These are phyloP conservation scores for Lepus oiostolus DNA, from an alignment of 2,797 vertebrate genomes.

Conservation along the genomic window DNA sequence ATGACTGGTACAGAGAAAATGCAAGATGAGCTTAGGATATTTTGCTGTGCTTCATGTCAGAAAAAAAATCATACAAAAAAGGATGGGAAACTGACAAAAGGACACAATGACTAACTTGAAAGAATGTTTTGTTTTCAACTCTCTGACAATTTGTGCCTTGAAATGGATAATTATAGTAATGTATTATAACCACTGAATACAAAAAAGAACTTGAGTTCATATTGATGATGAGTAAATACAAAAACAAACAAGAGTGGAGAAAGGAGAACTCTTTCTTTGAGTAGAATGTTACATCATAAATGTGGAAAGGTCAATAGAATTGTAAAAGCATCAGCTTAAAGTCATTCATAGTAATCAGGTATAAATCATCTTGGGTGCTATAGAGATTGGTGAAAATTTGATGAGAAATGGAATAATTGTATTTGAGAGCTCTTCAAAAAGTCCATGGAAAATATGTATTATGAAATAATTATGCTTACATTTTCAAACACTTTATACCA, in stretches of 20 bases:
- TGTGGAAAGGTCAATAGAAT: background rate
- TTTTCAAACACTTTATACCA: too few relatives aligned
- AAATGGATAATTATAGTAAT: constrained; percentile 29
- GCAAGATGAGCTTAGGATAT: constrained; percentile 5
- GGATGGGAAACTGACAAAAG: background rate
- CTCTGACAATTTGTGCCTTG: background rate
- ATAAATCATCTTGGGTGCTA: background rate
- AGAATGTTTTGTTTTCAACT: background rate
- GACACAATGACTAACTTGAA: background rate
- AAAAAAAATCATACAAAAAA: background rate
- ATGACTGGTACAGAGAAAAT: background rate
- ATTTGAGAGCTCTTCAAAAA: too few relatives aligned
- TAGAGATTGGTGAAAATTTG: background rate
- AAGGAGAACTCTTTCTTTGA: background rate
- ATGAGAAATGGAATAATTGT: constrained; percentile 4
- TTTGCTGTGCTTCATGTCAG: background rate
- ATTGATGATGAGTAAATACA: constrained; percentile 27
- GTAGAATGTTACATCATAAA: background rate
- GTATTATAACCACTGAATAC: constrained; percentile 14
- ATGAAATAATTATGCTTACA: too few relatives aligned
- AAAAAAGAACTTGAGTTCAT: constrained; percentile 15
- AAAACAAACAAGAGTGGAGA: background rate
- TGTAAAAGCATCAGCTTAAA: constrained; percentile 27
- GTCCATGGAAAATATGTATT: too few relatives aligned
- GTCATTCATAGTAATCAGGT: background rate